Percentiles rank a stretch among this genome's conserved stretches.
Conservation (phyloP, 1,140 invertebrate genomes). For the Pogonomyrmex californicus region DNA sequence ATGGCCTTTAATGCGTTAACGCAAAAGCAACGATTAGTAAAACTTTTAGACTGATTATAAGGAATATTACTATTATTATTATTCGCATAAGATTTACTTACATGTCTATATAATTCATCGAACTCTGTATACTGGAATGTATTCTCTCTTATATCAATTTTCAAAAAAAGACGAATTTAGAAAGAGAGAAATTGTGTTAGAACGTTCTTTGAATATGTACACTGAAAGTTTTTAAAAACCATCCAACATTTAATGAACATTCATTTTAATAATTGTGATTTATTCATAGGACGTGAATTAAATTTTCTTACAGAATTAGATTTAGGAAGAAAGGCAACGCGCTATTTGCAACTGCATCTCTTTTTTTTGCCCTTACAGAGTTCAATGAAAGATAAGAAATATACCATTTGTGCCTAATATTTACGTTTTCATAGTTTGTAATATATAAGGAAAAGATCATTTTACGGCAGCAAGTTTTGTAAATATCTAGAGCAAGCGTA, state of each 20-base stretch:
- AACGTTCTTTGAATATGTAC: background rate
- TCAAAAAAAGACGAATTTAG: background rate
- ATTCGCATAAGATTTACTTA: conserved; percentile 32
- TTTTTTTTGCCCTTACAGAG: background rate
- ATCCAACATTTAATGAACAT: background rate
- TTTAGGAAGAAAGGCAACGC: background rate
- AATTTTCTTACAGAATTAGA: background rate
- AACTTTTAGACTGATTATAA: conserved; percentile 34
- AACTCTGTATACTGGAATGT: conserved; percentile 1
- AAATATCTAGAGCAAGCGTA: conserved; percentile 27
- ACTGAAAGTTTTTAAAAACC: background rate
- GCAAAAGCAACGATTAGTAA: conserved; percentile 30
- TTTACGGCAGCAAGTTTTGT: conserved; percentile 28
- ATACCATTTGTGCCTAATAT: conserved; percentile 54
- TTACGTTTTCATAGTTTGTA: conserved; percentile 46
- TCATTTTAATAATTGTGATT: conserved; percentile 2
- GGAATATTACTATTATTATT: background rate
- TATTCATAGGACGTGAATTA: background rate
- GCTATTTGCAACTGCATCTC: background rate
- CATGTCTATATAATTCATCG: conserved; percentile 19
- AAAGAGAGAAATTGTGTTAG: background rate
- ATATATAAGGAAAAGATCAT: conserved; percentile 30
- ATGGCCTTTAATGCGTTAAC: conserved; percentile 43
- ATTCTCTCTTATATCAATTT: background rate
- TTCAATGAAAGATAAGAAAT: background rate